Conservation (phyloP, 2,888 invertebrate genomes). For the Chloroclystis v-ata region DNA sequence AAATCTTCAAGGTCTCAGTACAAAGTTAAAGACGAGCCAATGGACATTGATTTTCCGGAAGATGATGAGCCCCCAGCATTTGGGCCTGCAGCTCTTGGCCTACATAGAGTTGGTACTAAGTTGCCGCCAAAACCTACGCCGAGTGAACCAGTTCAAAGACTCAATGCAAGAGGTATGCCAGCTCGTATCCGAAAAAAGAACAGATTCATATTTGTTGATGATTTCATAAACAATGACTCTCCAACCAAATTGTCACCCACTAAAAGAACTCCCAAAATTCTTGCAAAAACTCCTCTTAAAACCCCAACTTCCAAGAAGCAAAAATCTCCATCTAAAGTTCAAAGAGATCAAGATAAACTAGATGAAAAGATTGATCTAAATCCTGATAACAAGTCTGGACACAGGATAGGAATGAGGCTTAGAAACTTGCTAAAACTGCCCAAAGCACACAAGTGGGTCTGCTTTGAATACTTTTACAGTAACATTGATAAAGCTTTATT, state of each 20-base stretch:
- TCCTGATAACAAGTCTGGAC: conserved; percentile 91
- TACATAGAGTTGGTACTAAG: conserved; percentile 88
- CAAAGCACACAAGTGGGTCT: conserved; percentile 99
- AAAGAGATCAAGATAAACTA: conserved; percentile 61
- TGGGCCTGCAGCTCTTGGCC: conserved; percentile 87
- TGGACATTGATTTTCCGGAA: conserved; percentile 81
- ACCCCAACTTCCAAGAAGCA: conserved; percentile 67
- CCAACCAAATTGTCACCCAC: conserved; percentile 86
- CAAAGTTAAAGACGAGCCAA: conserved; percentile 77
- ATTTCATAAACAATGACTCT: conserved; percentile 84
- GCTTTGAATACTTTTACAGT: conserved; percentile 99
- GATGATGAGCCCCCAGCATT: conserved; percentile 84
- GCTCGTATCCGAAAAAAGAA: conserved; percentile 94
- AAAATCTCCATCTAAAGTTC: conserved; percentile 75
- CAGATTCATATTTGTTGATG: conserved; percentile 92
- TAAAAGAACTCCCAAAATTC: conserved; percentile 77
- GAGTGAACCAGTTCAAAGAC: conserved; percentile 85
- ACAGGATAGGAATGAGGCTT: conserved; percentile 91
- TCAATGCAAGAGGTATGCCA: conserved; percentile 93
- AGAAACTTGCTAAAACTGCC: conserved; percentile 96
- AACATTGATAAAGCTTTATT: conserved; percentile 97
- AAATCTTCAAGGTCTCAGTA: conserved; percentile 47
- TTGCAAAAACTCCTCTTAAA: conserved; percentile 67
- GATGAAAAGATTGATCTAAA: conserved; percentile 74
- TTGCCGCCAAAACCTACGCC: conserved; percentile 84